These are phyloP conservation scores for Cerceris rybyensis DNA, from an alignment of 2,888 invertebrate genomes.

Conservation along the genomic window DNA sequence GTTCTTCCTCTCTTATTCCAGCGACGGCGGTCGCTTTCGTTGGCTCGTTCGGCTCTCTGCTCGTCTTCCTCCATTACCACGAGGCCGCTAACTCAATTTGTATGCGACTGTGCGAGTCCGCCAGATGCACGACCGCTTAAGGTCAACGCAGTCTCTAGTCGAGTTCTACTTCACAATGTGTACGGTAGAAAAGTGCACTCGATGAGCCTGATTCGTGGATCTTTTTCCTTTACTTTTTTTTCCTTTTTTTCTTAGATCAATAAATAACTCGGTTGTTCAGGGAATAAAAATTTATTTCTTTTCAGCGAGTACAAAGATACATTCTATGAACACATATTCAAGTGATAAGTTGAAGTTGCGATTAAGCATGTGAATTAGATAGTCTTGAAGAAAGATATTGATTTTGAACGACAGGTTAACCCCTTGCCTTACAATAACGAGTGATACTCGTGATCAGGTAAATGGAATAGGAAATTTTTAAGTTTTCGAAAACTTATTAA, in stretches of 20 bases:
- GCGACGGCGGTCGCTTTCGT: not conserved
- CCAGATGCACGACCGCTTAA: constrained; percentile 76
- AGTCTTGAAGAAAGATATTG: no score
- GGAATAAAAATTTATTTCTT: not conserved
- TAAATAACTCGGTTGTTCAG: not conserved
- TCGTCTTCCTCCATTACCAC: constrained; percentile 71
- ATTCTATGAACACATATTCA: no score
- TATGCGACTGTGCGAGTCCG: constrained; percentile 77
- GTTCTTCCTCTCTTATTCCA: not conserved
- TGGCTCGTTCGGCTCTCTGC: constrained; percentile 22
- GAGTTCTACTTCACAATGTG: constrained; percentile 28
- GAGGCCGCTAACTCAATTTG: constrained; percentile 79
- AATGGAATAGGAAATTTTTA: no score
- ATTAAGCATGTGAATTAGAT: no score
- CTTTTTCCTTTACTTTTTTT: no score
- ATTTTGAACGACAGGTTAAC: no score
- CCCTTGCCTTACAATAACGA: no score
- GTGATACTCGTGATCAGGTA: no score
- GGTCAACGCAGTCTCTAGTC: constrained; percentile 72
- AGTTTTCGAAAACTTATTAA: no score
- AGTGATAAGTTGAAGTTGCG: no score
- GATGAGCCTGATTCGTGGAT: not conserved
- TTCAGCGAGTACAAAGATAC: no score
- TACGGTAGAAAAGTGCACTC: not conserved
- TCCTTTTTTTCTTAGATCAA: not conserved